Evolutionary conservation across 2,113 vertebrate species (phyloP).

Genomic region (Saccopteryx bilineata): DNA sequence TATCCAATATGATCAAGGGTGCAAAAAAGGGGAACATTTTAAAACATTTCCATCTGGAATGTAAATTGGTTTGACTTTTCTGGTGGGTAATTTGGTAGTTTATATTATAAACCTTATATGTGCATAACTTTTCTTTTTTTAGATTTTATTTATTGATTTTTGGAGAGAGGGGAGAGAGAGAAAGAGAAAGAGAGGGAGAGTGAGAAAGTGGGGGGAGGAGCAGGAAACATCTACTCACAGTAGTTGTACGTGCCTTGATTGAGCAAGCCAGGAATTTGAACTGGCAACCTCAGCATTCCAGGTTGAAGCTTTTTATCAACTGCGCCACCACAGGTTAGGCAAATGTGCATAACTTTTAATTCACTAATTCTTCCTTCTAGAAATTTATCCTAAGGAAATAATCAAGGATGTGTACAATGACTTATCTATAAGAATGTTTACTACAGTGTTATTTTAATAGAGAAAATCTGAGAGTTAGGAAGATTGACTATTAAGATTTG

Average conservation of each 20-base stretch:
- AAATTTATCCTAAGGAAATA: slow-evolving; percentile 6
- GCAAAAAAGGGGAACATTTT: background rate
- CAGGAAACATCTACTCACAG: no score
- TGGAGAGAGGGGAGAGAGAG: no score
- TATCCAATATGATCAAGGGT: background rate
- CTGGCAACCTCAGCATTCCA: no score
- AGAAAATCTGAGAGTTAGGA: background rate
- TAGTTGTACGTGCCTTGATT: no score
- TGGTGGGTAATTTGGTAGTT: background rate
- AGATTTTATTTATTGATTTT: no score
- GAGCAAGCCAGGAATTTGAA: no score
- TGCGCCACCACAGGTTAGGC: no score
- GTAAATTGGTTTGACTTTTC: background rate
- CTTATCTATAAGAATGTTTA: background rate
- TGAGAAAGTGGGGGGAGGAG: no score
- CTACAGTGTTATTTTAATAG: background rate
- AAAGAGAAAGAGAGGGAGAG: no score
- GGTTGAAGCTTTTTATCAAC: no score
- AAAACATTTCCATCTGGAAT: background rate
- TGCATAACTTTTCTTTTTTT: background rate
- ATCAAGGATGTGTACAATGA: background rate
- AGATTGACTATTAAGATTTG: background rate
- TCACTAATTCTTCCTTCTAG: slow-evolving; percentile 1
- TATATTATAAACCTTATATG: slow-evolving; percentile 16
- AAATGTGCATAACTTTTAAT: slow-evolving; percentile 2